These are phyloP conservation scores for Heptranchias perlo DNA, from an alignment of 2,113 vertebrate genomes.

Conservation along the genomic window DNA sequence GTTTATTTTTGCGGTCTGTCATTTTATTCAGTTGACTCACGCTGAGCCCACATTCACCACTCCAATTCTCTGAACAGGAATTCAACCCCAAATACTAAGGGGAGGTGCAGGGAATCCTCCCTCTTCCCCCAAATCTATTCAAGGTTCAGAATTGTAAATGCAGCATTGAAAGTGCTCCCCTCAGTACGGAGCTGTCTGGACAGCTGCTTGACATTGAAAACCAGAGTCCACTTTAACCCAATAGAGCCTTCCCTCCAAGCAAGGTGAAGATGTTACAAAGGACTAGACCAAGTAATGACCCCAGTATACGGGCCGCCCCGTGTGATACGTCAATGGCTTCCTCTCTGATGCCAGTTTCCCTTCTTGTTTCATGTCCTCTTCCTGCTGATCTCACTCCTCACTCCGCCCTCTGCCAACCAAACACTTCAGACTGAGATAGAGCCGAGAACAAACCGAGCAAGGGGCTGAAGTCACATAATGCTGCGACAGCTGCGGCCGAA, in stretches of 20 bases:
- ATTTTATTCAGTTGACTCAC: neutral
- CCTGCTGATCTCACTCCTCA: too few relatives aligned
- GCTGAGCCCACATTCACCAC: neutral
- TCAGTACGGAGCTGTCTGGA: neutral
- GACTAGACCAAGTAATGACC: too few relatives aligned
- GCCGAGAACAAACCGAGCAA: too few relatives aligned
- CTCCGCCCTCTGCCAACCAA: too few relatives aligned
- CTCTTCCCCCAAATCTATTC: neutral
- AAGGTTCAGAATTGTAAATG: neutral
- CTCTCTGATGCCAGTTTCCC: too few relatives aligned
- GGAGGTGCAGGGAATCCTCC: neutral
- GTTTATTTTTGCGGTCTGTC: conserved; percentile 2
- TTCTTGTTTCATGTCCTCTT: too few relatives aligned
- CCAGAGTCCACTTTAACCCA: neutral
- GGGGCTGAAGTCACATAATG: too few relatives aligned
- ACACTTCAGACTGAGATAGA: too few relatives aligned
- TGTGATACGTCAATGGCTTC: too few relatives aligned
- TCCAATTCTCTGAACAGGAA: neutral
- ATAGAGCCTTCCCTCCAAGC: neutral
- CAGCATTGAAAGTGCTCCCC: neutral
- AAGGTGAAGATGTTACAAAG: too few relatives aligned
- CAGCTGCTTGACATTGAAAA: neutral
- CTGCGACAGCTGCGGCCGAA: too few relatives aligned
- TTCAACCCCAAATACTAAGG: neutral
- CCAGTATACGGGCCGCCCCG: too few relatives aligned